phyloP scores from a whole-genome alignment of 2,113 vertebrate genomes.

The Tetrax tetrax region DNA sequence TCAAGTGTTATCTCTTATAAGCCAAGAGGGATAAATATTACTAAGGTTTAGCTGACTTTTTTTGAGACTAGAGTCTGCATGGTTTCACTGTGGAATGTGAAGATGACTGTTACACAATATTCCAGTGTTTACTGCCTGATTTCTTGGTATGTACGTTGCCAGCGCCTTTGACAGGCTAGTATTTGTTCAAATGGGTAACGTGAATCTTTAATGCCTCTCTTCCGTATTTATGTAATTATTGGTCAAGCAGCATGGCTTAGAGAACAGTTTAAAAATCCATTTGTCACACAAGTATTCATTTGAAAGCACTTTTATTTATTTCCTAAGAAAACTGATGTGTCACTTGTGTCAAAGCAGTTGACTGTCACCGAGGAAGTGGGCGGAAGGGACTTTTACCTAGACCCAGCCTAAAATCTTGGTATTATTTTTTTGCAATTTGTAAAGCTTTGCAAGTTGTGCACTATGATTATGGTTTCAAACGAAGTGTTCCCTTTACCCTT shows the following conservation, averaged over 20 bases:
- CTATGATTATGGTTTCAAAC: neutral
- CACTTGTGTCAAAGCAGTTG: neutral
- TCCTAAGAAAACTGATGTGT: neutral
- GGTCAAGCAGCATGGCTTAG: neutral
- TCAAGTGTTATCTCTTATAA: neutral
- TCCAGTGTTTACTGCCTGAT: neutral
- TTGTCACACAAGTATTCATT: conserved; percentile 1
- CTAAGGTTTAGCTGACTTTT: neutral
- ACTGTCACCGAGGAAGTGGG: neutral
- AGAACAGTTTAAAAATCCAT: conserved; percentile 20
- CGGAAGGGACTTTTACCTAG: neutral
- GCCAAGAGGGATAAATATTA: neutral
- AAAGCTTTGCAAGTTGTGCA: neutral
- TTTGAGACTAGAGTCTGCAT: neutral
- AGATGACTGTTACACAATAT: neutral
- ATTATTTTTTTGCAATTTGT: neutral
- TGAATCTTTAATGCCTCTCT: neutral
- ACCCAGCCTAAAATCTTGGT: neutral
- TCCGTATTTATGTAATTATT: neutral
- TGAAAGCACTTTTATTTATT: conserved; percentile 37
- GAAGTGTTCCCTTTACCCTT: neutral
- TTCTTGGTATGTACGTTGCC: neutral
- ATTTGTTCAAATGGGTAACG: neutral
- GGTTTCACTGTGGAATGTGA: neutral
- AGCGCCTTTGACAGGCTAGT: neutral